Evolutionary conservation across 2,113 vertebrate genomes (phyloP).

Genomic region (Thermophis baileyi): DNA sequence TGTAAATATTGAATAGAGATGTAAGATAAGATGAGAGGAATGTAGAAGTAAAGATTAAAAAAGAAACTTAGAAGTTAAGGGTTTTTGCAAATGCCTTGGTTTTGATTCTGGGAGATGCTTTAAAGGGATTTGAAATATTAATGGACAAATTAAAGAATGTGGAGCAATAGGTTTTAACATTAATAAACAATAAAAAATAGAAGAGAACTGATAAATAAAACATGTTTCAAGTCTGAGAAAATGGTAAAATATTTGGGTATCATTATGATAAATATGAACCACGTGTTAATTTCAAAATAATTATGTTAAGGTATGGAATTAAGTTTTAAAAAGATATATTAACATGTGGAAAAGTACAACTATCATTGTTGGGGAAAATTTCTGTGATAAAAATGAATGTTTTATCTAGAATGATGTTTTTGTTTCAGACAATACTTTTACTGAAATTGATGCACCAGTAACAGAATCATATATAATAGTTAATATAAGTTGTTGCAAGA

Average conservation of each 20-base stretch:
- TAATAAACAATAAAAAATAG: neutral
- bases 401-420: neutral
- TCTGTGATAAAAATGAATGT: neutral
- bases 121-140: neutral
- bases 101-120: neutral
- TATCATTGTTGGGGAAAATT: neutral
- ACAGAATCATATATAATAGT: neutral
- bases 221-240: neutral
- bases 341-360: neutral
- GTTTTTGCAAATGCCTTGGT: neutral
- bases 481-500: neutral
- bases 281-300: neutral
- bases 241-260: neutral
- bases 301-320: neutral
- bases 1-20: neutral
- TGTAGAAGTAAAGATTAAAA: neutral
- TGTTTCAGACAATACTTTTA: neutral
- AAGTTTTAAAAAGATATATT: neutral
- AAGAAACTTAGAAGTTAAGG: neutral
- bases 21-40: neutral
- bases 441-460: neutral
- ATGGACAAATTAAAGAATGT: neutral
- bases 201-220: neutral
- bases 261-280: neutral
- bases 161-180: neutral